These are phyloP conservation scores for Stenoptilia bipunctidactyla DNA, from an alignment of 2,888 invertebrate genomes.

Conservation along the genomic window DNA sequence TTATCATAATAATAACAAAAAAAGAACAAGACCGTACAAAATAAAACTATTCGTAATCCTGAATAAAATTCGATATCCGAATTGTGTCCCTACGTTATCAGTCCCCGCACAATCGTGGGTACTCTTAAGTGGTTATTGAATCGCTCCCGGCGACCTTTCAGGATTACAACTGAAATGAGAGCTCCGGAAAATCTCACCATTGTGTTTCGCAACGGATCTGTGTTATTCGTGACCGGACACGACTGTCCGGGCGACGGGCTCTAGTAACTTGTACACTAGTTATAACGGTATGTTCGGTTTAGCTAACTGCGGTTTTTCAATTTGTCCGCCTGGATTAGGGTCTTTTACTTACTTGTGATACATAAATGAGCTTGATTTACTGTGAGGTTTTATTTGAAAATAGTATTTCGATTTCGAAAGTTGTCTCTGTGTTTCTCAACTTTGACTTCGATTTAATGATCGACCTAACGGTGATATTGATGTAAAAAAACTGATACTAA, in stretches of 20 bases:
- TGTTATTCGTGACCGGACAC: constrained; percentile 26
- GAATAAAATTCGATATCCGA: neutral
- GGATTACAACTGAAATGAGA: constrained; percentile 52
- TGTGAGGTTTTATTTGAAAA: too few relatives aligned
- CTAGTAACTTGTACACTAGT: constrained; percentile 1
- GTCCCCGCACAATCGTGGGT: constrained; percentile 38
- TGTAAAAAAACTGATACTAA: too few relatives aligned
- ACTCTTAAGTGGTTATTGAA: constrained; percentile 61
- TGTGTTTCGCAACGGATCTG: constrained; percentile 46
- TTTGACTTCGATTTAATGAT: too few relatives aligned
- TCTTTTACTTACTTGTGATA: neutral
- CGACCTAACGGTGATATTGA: too few relatives aligned
- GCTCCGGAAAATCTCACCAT: constrained; percentile 33
- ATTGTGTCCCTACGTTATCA: constrained; percentile 32
- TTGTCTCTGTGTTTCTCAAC: too few relatives aligned
- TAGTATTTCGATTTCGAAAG: too few relatives aligned
- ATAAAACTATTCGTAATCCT: constrained; percentile 1
- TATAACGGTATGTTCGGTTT: constrained; percentile 1
- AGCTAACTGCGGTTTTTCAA: constrained; percentile 23
- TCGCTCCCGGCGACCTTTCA: constrained; percentile 51
- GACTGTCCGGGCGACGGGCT: constrained; percentile 16
- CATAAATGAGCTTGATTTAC: too few relatives aligned
- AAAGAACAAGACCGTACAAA: too few relatives aligned
- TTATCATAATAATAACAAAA: too few relatives aligned
- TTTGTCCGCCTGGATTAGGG: constrained; percentile 24